Base-by-base conservation (phyloP, 2,888 invertebrate species). In the Scaptomyza cyrtandrae region DNA sequence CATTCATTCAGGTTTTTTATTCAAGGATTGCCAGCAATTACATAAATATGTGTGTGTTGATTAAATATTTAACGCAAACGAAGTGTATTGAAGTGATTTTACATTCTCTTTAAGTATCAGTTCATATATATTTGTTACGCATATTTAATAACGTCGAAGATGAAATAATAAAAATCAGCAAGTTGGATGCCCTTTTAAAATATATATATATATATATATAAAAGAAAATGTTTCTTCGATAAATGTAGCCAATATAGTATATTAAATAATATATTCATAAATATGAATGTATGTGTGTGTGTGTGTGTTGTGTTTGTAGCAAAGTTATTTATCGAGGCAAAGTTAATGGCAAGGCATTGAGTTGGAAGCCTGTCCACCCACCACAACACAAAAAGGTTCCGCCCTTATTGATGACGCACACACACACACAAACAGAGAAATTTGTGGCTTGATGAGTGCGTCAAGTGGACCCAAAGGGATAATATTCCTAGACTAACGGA, bases 381-480 rank as follows among this genome's bases (percentile, higher is more conserved):
- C 31, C 35, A 33, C 10, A 33, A 3, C 33, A 14, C 11, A 37
- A 16, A 16, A 16, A 13, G 31, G 60, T 14, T 43, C 19, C 71
- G 67, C 81, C 84, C 59, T 67, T 84, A 71, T 86, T 67, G 75
- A 86, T 75, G 72, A 58, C 52, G 35, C 62, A 58, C 59, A 49
- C 50, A 35, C 19, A 43, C 10, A 29, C 16, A 44, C 19, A 24
- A 13, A 16, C 27, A 31, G 43, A 13, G 44, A 45, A 69, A 73
- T 73, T 78, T 74, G 69, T 65, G 50, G 70, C 57, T 59, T 75
- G 78, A 72, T 86, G 87, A 78, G 75, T 70, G 19, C n/a, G 50
- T 49, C 78, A 86, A 86, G 75, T 81, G 88, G 68, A 62, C 84
- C 82, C 86, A 78, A 66, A 65, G 82, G 86, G 70, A 76, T 78